These are phyloP conservation scores for Tachina lurida DNA, from an alignment of 2,888 invertebrate species.

Conservation along the genomic window DNA sequence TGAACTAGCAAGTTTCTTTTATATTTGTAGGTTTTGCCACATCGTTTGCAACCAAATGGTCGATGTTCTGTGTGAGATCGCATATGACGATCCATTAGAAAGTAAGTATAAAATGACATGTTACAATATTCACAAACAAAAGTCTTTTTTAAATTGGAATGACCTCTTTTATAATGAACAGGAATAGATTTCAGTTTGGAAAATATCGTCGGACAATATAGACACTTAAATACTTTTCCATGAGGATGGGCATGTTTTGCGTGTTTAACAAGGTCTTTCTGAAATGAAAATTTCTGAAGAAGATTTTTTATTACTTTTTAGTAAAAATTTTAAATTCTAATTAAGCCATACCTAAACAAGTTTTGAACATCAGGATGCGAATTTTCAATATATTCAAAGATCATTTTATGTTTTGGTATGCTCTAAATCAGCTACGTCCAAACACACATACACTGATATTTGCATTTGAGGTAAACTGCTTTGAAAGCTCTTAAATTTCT, in stretches of 20 bases:
- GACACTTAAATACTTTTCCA: slow-evolving; percentile 67
- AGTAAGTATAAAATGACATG: slow-evolving; percentile 61
- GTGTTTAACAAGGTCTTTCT: slow-evolving; percentile 65
- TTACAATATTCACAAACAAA: slow-evolving; percentile 58
- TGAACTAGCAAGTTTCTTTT: slow-evolving; percentile 52
- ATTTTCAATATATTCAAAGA: too few species aligned
- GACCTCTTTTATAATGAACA: slow-evolving; percentile 60
- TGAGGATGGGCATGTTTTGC: slow-evolving; percentile 58
- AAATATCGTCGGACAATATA: slow-evolving; percentile 57
- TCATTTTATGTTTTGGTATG: too few species aligned
- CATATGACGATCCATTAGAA: slow-evolving; percentile 42
- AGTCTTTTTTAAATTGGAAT: slow-evolving; percentile 45
- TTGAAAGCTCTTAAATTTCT: too few species aligned
- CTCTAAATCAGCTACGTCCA: too few species aligned
- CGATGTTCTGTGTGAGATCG: slow-evolving; percentile 28
- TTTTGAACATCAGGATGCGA: too few species aligned
- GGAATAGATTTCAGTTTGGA: slow-evolving; percentile 69
- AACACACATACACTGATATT: too few species aligned
- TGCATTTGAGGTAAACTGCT: too few species aligned
- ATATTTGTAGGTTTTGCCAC: slow-evolving; percentile 53
- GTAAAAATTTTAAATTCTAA: too few species aligned
- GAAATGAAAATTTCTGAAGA: slow-evolving; percentile 63
- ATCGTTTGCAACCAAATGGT: slow-evolving; percentile 31
- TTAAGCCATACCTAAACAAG: too few species aligned
- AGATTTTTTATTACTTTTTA: neutral